Conservation (phyloP, 2,113 vertebrate species). For the Ornithorhynchus anatinus region DNA sequence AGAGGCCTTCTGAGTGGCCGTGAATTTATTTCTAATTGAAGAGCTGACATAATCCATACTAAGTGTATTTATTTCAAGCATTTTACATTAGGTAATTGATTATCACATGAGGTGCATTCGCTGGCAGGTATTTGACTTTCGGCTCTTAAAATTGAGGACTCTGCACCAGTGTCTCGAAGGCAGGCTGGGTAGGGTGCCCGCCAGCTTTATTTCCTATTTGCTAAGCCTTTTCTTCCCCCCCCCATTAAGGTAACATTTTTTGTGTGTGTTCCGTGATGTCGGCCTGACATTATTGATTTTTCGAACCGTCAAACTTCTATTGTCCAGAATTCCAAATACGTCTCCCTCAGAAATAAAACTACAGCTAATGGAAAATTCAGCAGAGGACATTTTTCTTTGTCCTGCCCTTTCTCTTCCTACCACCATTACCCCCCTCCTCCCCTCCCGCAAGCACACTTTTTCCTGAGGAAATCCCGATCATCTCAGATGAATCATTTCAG, state of each 20-base stretch:
- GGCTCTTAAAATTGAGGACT: conserved; percentile 62
- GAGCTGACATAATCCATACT: conserved; percentile 80
- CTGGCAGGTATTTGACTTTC: conserved; percentile 48
- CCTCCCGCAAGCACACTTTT: background rate
- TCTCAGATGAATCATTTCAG: conserved; percentile 15
- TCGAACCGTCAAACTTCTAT: conserved; percentile 72
- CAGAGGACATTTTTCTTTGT: conserved; percentile 49
- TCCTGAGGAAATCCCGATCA: conserved; percentile 37
- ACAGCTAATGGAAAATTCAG: conserved; percentile 68
- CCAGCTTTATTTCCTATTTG: conserved; percentile 33
- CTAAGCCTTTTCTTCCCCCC: conserved; percentile 52
- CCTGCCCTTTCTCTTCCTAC: background rate
- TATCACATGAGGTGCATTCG: conserved; percentile 59
- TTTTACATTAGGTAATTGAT: conserved; percentile 77
- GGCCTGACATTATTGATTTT: conserved; percentile 81
- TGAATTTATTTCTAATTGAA: conserved; percentile 80
- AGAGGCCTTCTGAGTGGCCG: conserved; percentile 68
- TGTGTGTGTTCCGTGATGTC: conserved; percentile 67
- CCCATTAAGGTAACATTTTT: conserved; percentile 73
- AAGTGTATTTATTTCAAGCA: conserved; percentile 73
- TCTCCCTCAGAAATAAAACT: conserved; percentile 71
- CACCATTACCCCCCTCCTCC: background rate
- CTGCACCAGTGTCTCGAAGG: conserved; percentile 54
- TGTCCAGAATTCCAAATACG: conserved; percentile 75
- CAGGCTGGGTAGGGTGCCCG: conserved; percentile 40